phyloP scores from a whole-genome alignment of 2,888 invertebrate genomes.

The Philonicus albiceps region DNA sequence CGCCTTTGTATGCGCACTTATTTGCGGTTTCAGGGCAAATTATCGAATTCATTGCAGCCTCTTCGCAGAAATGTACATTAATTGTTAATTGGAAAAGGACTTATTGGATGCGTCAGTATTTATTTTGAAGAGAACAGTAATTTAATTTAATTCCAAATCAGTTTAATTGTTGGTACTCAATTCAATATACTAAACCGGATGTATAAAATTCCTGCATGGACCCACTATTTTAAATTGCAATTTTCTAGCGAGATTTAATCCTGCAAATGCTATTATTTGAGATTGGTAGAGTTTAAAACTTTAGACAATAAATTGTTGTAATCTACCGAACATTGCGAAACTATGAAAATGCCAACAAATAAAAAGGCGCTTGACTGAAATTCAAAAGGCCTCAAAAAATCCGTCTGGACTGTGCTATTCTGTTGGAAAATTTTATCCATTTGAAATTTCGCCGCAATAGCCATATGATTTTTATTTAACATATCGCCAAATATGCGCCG shows the following conservation, averaged over 20 bases:
- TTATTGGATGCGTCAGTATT: not conserved
- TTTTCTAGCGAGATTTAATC: not conserved
- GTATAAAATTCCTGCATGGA: not conserved
- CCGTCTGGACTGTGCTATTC: not conserved
- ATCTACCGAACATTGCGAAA: not conserved
- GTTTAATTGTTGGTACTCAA: not conserved
- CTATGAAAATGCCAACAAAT: not conserved
- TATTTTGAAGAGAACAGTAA: not conserved
- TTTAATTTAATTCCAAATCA: not conserved
- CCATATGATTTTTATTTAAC: not conserved
- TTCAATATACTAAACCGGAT: not conserved
- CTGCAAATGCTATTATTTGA: not conserved
- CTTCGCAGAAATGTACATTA: not conserved
- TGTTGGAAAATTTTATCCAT: not conserved
- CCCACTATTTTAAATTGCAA: not conserved
- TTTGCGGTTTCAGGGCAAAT: not conserved
- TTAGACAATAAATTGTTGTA: not conserved
- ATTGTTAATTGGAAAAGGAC: not conserved
- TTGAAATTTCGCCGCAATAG: not conserved
- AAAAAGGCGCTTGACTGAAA: not conserved
- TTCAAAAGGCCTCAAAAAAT: not conserved
- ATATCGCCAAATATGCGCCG: not conserved
- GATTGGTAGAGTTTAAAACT: not conserved
- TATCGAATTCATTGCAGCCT: not conserved
- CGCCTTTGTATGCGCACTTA: not conserved